Evolutionary conservation across 2,797 vertebrate genomes (phyloP).

Genomic region (Chrysocyon brachyurus): DNA sequence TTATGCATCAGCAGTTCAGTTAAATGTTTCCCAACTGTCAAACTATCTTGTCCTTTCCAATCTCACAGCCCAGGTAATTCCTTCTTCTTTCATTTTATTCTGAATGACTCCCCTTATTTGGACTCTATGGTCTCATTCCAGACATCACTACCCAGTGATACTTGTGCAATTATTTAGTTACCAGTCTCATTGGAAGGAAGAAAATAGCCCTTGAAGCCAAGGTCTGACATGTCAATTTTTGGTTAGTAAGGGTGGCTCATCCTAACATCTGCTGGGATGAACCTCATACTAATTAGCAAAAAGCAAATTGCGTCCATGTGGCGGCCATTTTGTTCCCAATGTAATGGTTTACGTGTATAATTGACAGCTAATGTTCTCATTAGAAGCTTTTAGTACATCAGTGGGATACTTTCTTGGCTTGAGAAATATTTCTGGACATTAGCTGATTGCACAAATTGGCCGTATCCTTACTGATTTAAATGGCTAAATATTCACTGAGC

Average conservation of each 20-base stretch:
- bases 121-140: slow-evolving; percentile 25
- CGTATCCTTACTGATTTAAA: slow-evolving; percentile 58
- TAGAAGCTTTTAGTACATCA: slow-evolving; percentile 67
- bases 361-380: slow-evolving; percentile 73
- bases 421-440: slow-evolving; percentile 56
- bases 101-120: not conserved
- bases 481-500: slow-evolving; percentile 32
- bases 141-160: not conserved
- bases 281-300: slow-evolving; percentile 67
- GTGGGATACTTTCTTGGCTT: slow-evolving; percentile 61
- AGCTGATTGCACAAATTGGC: slow-evolving; percentile 40
- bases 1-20: not conserved
- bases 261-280: slow-evolving; percentile 68
- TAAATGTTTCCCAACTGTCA: slow-evolving; percentile 58
- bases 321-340: slow-evolving; percentile 56
- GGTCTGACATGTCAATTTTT: slow-evolving; percentile 47
- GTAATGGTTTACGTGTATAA: slow-evolving; percentile 65
- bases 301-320: slow-evolving; percentile 70
- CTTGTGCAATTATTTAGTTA: slow-evolving; percentile 28
- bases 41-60: slow-evolving; percentile 1
- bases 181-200: not conserved
- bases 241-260: slow-evolving; percentile 16
- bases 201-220: slow-evolving; percentile 41
- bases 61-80: not conserved
- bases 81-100: not conserved